Evolutionary conservation across 2,888 invertebrate species (phyloP).

Genomic region (Synergus laeviventris): DNA sequence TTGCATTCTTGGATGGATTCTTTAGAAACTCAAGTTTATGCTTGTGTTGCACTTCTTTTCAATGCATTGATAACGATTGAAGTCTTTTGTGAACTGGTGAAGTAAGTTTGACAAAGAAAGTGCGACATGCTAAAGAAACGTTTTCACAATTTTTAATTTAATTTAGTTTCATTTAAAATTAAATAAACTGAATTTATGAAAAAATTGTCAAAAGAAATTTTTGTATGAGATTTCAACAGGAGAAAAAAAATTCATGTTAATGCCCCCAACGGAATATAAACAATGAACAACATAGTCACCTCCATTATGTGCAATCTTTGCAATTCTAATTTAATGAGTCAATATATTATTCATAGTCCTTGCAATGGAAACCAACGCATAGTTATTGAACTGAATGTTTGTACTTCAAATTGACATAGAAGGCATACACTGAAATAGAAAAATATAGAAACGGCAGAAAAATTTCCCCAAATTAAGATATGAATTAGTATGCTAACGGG

Average conservation of each 20-base stretch:
- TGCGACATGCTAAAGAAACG: background rate
- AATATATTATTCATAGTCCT: conserved; percentile 8
- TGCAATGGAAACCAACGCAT: background rate
- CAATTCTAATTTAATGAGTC: conserved; percentile 14
- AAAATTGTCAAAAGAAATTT: background rate
- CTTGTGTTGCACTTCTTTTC: conserved; percentile 1
- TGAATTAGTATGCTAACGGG: background rate
- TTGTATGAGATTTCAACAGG: background rate
- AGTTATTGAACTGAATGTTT: background rate
- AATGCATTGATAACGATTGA: background rate
- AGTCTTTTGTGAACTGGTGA: conserved; percentile 35
- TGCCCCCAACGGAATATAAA: background rate
- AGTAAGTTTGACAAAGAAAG: background rate
- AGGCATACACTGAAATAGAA: background rate
- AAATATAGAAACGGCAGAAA: background rate
- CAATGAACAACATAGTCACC: conserved; percentile 1
- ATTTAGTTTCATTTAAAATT: background rate
- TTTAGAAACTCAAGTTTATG: conserved; percentile 1
- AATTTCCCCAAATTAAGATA: background rate
- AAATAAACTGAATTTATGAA: background rate
- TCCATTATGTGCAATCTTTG: conserved; percentile 11
- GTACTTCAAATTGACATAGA: background rate
- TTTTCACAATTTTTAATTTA: background rate
- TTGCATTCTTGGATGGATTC: too few relatives aligned
- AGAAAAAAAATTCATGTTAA: background rate